Evolutionary conservation across 2,113 vertebrate species (phyloP), one percentile per base, ranked within the genome.

Genomic region (Salminus brasiliensis): DNA sequence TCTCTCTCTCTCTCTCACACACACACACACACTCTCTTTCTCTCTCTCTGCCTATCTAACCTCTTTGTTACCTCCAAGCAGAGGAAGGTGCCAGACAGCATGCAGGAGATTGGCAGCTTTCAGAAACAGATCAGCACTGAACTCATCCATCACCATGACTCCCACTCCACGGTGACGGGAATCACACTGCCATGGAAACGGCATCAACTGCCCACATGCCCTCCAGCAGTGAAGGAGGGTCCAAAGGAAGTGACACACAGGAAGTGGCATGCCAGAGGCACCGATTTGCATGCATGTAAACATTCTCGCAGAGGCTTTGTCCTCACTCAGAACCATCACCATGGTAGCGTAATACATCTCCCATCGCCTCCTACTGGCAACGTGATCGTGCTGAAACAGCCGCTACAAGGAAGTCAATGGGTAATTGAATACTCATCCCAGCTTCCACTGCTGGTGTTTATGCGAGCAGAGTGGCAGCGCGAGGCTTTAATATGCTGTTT

Each of bases 21-120:
- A n/a, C n/a, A n/a, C n/a, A n/a, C n/a, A n/a, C n/a, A n/a, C n/a
- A n/a, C n/a, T n/a, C n/a, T n/a, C n/a, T n/a, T 27, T 49, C 29
- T 34, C 25, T 62, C 47, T 27, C 8, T 53, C 32, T 55, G 41
- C 75, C 49, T 49, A 34, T 67, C 74, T 41, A 7, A n/a, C 49
- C 34, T 76, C 49, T 57, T 53, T 70, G 12, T 23, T 52, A 34
- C 81, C 52, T 68, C 32, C 23, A 6, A 27, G 65, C 29, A 59
- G 70, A 70, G 47, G 75, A 70, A 10, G 76, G 79, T 81, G 79
- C 45, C 75, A 84, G 83, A 81, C 79, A 41, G 57, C 36, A 57
- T 52, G 27, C 71, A 52, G 36, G 53, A 32, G 67, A 21, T 66
- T 57, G 65, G 32, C 21, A 8, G 30, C 41, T 66, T 52, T 18